Conservation (phyloP, 2,888 invertebrate genomes). For the Catonia carolina region DNA sequence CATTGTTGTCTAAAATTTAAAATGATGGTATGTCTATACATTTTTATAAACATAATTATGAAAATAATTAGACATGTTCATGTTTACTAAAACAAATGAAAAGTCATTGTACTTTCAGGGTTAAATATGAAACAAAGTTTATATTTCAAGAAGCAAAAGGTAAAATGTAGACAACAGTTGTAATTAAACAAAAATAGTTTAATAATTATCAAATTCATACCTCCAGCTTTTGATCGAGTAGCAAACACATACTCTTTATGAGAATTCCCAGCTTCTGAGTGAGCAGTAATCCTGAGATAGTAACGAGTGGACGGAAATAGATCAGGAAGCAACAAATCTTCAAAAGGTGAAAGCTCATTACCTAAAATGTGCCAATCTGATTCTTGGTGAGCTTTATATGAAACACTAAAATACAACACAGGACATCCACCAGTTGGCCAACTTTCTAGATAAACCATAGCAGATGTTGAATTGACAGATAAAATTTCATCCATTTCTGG, state of each 20-base stretch:
- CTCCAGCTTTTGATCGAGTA: constrained; percentile 63
- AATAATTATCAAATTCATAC: too few relatives aligned
- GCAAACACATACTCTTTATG: constrained; percentile 63
- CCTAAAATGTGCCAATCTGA: constrained; percentile 25
- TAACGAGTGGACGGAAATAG: constrained; percentile 63
- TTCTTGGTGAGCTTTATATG: constrained; percentile 26
- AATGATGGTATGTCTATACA: too few relatives aligned
- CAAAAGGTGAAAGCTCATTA: constrained; percentile 34
- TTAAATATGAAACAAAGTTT: too few relatives aligned
- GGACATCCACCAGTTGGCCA: constrained; percentile 87
- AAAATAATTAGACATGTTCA: too few relatives aligned
- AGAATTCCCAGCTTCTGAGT: constrained; percentile 65
- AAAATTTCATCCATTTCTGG: constrained; percentile 70
- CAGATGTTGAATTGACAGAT: constrained; percentile 68
- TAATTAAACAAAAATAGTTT: too few relatives aligned
- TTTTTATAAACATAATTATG: too few relatives aligned
- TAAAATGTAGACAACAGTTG: too few relatives aligned
- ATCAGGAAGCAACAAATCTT: constrained; percentile 53
- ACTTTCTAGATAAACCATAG: constrained; percentile 67
- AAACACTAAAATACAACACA: constrained; percentile 56
- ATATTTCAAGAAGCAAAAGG: too few relatives aligned
- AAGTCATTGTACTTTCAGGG: too few relatives aligned
- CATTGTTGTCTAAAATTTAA: too few relatives aligned
- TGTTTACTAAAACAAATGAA: too few relatives aligned
- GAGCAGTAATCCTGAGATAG: constrained; percentile 59